Evolutionary conservation across 30 jellyfish, hydroid and myxozoan genomes (phyloP), one percentile per base, ranked within the genome.

Genomic region (Aurelia aurita): DNA sequence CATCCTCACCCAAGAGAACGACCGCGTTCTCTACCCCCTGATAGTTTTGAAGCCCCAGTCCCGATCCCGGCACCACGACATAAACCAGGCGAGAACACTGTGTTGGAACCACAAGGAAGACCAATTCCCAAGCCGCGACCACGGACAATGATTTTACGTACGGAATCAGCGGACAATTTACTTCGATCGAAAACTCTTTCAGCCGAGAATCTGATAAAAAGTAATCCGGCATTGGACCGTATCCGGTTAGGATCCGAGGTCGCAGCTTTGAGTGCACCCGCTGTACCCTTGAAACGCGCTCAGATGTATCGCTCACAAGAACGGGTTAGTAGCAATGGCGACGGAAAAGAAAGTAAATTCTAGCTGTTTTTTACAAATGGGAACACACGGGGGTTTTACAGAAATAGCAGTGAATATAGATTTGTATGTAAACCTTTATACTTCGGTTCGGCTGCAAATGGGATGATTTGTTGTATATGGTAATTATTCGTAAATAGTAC

Each of bases 101-200:
- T 9, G 14, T 12, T 55, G 10, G 70, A 70, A 32, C 44, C 60
- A 15, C 71, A 19, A 70, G n/a, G 53, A 32, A 45, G 93, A 62
- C 93, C 93, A 18, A 39, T 83, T 43, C 93, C 93, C 7, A 83
- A 71, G 46, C 93, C 93, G 64, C 83, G 93, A 26, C 93, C 93
- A 5, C 58, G 70, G 43, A 83, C 93, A 22, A 61, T 83, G 80
- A 25, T 83, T 16, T 14, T 83, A 31, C 59, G 75, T 34, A 12
- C 81, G 19, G 93, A 70, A 13, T n/a, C 86, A 18, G 68, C 81
- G 35, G 87, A 72, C 21, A 35, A 27, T 43, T 25, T 68, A 29
- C 58, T 83, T 47, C 72, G 44, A 26, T 18, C 74, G 47, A 83
- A 67, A 63, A 83, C 93, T 39, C 60, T 58, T 63, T 83, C 93